These are phyloP conservation scores for Acrocephalus scirpaceus DNA, from an alignment of 2,797 vertebrate species.

Conservation along the genomic window DNA sequence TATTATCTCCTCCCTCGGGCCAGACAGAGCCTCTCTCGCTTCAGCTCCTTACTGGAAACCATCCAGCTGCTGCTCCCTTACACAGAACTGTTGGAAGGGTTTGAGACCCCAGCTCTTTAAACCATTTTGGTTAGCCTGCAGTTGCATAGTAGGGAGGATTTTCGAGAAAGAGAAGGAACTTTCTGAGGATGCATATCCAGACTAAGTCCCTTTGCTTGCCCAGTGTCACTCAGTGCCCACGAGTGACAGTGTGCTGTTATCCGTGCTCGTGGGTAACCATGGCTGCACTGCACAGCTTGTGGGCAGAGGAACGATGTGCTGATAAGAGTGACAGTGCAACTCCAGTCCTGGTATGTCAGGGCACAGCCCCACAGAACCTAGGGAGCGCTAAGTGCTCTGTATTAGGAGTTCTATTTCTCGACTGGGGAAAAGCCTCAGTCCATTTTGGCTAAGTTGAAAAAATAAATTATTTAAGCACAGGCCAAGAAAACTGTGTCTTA, in stretches of 20 bases:
- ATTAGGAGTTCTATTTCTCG: background rate
- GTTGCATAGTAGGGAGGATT: background rate
- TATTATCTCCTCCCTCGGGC: background rate
- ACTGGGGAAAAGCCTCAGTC: background rate
- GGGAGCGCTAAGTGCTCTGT: background rate
- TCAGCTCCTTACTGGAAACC: background rate
- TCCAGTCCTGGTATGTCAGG: background rate
- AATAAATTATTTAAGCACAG: background rate
- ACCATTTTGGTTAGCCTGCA: background rate
- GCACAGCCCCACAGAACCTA: background rate
- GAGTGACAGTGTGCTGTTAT: fast-evolving
- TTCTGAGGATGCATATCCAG: background rate
- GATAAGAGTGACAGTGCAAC: background rate
- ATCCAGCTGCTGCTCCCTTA: background rate
- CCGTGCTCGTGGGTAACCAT: fast-evolving
- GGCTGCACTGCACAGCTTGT: background rate
- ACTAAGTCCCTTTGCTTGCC: background rate
- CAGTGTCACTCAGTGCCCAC: background rate
- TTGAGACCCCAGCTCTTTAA: background rate
- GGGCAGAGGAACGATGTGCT: background rate
- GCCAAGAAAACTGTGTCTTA: background rate
- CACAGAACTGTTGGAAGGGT: background rate
- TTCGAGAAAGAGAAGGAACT: background rate
- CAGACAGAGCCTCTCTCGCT: background rate
- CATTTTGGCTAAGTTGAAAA: background rate